These are phyloP conservation scores for Drosophila bocqueti DNA, from an alignment of 1,140 invertebrate genomes.

Conservation along the genomic window DNA sequence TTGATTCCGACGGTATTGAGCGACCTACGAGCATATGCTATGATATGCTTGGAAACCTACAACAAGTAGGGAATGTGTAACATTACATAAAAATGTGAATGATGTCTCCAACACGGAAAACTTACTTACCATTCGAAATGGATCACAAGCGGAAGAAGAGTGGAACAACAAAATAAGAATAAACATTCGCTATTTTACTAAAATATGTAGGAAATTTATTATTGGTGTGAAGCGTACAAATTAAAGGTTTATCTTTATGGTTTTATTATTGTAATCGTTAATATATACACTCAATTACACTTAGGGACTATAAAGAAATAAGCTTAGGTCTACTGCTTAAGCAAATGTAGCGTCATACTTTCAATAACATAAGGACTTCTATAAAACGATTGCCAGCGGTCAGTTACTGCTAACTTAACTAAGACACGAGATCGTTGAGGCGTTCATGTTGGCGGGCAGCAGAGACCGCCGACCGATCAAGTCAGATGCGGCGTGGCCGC, in stretches of 20 bases:
- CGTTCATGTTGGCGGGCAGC: slow-evolving; percentile 54
- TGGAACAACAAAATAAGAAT: neutral
- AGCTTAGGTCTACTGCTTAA: slow-evolving; percentile 67
- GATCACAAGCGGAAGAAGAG: no score
- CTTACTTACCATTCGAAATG: neutral
- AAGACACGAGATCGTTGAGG: slow-evolving; percentile 82
- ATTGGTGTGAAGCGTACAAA: slow-evolving; percentile 76
- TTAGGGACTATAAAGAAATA: slow-evolving; percentile 64
- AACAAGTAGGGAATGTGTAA: neutral
- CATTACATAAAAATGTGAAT: neutral
- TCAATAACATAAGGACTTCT: slow-evolving; percentile 58
- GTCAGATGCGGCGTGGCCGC: slow-evolving; percentile 66
- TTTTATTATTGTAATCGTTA: slow-evolving; percentile 38
- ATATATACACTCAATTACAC: slow-evolving; percentile 56
- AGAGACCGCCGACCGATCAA: slow-evolving; percentile 60
- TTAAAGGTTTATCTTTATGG: slow-evolving; percentile 48
- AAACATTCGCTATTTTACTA: slow-evolving; percentile 29
- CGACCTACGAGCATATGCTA: neutral
- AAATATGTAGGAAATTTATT: slow-evolving; percentile 75
- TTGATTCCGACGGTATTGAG: neutral
- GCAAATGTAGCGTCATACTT: slow-evolving; percentile 75
- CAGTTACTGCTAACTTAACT: slow-evolving; percentile 74
- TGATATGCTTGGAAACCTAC: neutral
- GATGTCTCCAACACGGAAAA: neutral
- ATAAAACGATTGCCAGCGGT: slow-evolving; percentile 63